Evolutionary conservation across 2,797 vertebrate species (phyloP).

Genomic region (Chlorospingus semifuscus): DNA sequence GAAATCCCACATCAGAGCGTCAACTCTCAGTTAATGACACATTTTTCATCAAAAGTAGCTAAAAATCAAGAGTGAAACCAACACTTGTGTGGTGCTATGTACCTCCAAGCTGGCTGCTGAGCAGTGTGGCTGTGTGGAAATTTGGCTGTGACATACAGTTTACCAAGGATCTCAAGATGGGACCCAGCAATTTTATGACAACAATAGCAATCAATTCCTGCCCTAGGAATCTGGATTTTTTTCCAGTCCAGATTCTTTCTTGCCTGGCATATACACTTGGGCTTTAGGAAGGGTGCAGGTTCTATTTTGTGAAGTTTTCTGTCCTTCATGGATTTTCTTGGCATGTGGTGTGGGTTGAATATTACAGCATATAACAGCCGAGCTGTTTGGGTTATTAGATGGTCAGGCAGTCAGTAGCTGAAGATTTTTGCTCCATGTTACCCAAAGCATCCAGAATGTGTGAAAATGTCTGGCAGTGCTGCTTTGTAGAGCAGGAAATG

Average conservation of each 20-base stretch:
- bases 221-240: background rate
- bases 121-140: fast-evolving
- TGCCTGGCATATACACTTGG: background rate
- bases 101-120: background rate
- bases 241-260: background rate
- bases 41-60: background rate
- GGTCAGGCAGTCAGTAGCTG: background rate
- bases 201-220: background rate
- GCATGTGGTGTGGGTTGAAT: background rate
- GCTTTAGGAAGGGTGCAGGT: background rate
- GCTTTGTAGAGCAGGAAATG: background rate
- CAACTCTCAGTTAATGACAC: background rate
- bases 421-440: background rate
- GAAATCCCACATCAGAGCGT: background rate
- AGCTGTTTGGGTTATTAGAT: background rate
- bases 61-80: background rate
- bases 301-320: background rate
- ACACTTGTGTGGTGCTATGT: background rate
- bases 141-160: background rate
- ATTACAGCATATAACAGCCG: background rate
- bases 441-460: background rate
- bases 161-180: background rate
- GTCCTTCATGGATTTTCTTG: background rate
- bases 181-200: background rate
- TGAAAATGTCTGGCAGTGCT: background rate